phyloP scores from a whole-genome alignment of 2,888 invertebrate species.

The Chrysolina oricalcia region DNA sequence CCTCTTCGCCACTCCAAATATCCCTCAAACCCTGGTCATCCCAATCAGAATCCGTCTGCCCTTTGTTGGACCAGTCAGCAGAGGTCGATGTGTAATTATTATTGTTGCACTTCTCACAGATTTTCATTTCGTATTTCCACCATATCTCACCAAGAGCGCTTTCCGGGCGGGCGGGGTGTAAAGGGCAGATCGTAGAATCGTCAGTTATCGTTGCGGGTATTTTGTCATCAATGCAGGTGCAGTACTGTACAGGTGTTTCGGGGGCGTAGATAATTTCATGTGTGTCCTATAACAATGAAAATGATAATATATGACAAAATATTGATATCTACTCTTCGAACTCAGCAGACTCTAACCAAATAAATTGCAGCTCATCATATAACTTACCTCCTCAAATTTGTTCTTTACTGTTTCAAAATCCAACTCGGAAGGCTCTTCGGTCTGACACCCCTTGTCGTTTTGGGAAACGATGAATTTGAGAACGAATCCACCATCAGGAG shows the following conservation, averaged over 20 bases:
- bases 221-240: constrained; percentile 41
- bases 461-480: constrained; percentile 81
- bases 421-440: constrained; percentile 66
- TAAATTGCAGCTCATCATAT: not conserved
- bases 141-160: constrained; percentile 58
- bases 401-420: constrained; percentile 35
- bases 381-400: constrained; percentile 37
- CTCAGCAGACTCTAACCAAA: too few relatives aligned
- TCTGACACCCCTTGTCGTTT: constrained; percentile 77
- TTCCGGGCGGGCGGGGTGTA: constrained; percentile 43
- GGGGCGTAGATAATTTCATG: not conserved
- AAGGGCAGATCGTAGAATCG: constrained; percentile 36
- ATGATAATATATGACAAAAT: not conserved
- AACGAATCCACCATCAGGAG: constrained; percentile 69
- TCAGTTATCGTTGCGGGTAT: constrained; percentile 36
- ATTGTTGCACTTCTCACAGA: constrained; percentile 71
- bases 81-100: constrained; percentile 58
- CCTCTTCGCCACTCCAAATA: constrained; percentile 69
- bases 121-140: constrained; percentile 63
- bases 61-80: constrained; percentile 49
- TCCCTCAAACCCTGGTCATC: constrained; percentile 60
- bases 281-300: not conserved
- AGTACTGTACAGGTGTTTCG: constrained; percentile 11
- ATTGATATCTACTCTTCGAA: not conserved
- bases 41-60: constrained; percentile 50